Conservation (phyloP, 1,140 invertebrate genomes). For the Lysiphlebus fabarum region DNA sequence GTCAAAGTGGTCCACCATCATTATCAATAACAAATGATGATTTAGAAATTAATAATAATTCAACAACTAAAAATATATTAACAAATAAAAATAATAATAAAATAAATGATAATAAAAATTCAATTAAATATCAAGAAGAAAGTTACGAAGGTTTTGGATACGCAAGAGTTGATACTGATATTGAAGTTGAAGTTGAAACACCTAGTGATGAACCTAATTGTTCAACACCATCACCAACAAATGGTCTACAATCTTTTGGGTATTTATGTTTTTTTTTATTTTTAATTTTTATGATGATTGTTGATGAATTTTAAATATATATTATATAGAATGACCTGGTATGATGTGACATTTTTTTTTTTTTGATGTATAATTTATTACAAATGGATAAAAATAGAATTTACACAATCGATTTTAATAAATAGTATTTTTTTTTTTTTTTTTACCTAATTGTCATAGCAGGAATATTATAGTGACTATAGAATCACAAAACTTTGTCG, state of each 20-base stretch:
- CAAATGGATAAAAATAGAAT: too few relatives aligned
- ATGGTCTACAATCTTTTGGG: slow-evolving; percentile 37
- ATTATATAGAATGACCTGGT: too few relatives aligned
- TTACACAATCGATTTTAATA: too few relatives aligned
- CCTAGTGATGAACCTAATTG: slow-evolving; percentile 38
- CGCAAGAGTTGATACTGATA: slow-evolving; percentile 25
- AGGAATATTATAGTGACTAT: too few relatives aligned
- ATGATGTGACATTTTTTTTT: too few relatives aligned
- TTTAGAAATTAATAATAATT: not conserved
- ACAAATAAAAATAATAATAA: too few relatives aligned
- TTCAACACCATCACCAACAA: slow-evolving; percentile 47
- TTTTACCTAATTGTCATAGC: too few relatives aligned
- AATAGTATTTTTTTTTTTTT: too few relatives aligned
- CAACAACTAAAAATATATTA: slow-evolving; percentile 1
- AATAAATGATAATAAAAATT: not conserved
- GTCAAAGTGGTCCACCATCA: slow-evolving; percentile 29
- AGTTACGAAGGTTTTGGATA: slow-evolving; percentile 49
- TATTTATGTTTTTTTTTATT: slow-evolving; percentile 16
- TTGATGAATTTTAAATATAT: too few relatives aligned
- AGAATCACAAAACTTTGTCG: too few relatives aligned
- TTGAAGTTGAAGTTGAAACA: slow-evolving; percentile 40
- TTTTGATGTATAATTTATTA: too few relatives aligned
- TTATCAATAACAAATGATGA: slow-evolving; percentile 16
- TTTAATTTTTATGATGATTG: not conserved
- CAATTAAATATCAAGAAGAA: slow-evolving; percentile 33